Conservation (phyloP, 2,888 invertebrate species). For the Metellina segmentata region DNA sequence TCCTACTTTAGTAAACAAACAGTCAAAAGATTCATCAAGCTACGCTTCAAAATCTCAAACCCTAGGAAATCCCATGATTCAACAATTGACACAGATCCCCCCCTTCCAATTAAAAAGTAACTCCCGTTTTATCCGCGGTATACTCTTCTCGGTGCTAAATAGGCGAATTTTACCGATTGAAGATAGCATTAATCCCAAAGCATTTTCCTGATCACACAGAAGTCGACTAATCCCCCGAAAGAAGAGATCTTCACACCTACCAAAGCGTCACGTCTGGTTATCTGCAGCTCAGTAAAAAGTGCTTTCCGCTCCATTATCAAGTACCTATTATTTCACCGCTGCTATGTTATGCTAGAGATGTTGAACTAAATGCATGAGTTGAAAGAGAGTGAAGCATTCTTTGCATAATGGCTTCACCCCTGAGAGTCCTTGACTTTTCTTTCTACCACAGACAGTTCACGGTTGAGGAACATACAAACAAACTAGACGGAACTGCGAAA, state of each 20-base stretch:
- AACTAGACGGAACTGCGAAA: constrained; percentile 27
- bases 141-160: too few relatives aligned
- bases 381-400: constrained; percentile 13
- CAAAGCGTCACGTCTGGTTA: constrained; percentile 24
- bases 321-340: constrained; percentile 2
- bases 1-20: too few relatives aligned
- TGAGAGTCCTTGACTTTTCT: constrained; percentile 24
- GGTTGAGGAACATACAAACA: constrained; percentile 13
- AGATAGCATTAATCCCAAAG: too few relatives aligned
- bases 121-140: too few relatives aligned
- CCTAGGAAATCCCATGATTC: too few relatives aligned
- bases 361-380: constrained; percentile 20
- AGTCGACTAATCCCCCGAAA: background rate
- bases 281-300: background rate
- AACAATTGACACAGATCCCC: too few relatives aligned
- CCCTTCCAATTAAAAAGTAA: too few relatives aligned
- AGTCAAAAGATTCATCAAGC: too few relatives aligned
- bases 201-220: background rate
- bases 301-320: constrained; percentile 13
- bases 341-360: constrained; percentile 31
- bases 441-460: constrained; percentile 12
- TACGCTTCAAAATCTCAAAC: too few relatives aligned
- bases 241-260: constrained; percentile 12
- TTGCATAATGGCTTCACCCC: constrained; percentile 29
- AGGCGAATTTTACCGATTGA: too few relatives aligned